Percentiles rank a stretch among this genome's conserved stretches.
These are phyloP conservation scores for Conus ventricosus DNA, from an alignment of 1,140 invertebrate species.

Conservation along the genomic window DNA sequence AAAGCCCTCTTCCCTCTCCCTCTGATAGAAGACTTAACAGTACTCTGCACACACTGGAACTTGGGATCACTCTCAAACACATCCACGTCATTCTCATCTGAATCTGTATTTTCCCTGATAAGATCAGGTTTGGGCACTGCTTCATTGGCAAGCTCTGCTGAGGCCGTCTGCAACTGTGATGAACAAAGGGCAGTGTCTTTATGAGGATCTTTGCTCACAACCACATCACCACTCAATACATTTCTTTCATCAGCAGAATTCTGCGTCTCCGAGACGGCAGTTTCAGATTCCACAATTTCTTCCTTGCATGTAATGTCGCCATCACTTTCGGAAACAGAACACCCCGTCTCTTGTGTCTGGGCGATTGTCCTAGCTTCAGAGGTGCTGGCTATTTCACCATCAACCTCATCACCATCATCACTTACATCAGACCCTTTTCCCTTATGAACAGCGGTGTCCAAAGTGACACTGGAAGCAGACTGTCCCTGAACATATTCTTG, in stretches of 20 bases:
- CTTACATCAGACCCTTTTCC: neutral
- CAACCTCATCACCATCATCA: neutral
- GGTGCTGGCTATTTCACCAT: neutral
- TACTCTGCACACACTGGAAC: neutral
- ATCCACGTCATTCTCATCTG: neutral
- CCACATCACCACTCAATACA: neutral
- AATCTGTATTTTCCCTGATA: neutral
- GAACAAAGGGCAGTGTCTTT: neutral
- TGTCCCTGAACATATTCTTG: neutral
- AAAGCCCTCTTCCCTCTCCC: neutral
- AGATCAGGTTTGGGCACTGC: neutral
- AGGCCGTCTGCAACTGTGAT: neutral
- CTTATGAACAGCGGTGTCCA: neutral
- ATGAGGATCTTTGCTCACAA: neutral
- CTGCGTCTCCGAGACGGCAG: neutral
- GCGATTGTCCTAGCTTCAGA: neutral
- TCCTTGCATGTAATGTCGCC: too few relatives aligned
- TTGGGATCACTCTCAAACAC: neutral
- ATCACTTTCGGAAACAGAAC: too few relatives aligned
- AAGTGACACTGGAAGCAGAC: neutral
- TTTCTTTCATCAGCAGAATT: neutral
- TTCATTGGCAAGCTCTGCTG: neutral
- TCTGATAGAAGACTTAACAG: neutral
- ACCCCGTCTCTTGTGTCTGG: neutral
- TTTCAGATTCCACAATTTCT: too few relatives aligned